Percentiles rank a stretch among this genome's conserved stretches.
Conservation (phyloP, 2,113 vertebrate species). For the Scomber colias region DNA sequence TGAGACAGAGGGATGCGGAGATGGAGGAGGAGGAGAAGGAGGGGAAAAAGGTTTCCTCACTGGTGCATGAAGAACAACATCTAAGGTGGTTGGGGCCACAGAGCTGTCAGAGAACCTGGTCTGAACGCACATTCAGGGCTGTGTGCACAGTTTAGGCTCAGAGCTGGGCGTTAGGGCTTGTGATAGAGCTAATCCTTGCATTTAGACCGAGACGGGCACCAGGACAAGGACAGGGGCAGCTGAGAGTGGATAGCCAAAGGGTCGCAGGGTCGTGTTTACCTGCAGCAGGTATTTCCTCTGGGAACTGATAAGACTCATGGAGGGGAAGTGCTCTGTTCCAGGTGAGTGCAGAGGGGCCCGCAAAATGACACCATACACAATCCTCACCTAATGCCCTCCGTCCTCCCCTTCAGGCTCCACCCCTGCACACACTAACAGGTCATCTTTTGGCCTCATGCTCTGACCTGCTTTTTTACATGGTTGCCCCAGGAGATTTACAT, state of each 20-base stretch:
- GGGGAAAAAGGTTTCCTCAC: slow-evolving; percentile 59
- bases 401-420: slow-evolving; percentile 52
- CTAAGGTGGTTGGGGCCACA: slow-evolving; percentile 39
- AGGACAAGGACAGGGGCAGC: slow-evolving; percentile 38
- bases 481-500: background rate
- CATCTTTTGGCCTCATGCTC: slow-evolving; percentile 48
- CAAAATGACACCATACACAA: slow-evolving; percentile 80
- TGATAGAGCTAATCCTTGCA: slow-evolving; percentile 57
- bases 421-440: slow-evolving; percentile 59
- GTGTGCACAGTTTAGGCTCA: slow-evolving; percentile 6
- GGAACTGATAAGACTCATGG: slow-evolving; percentile 85
- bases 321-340: slow-evolving; percentile 88
- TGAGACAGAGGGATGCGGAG: slow-evolving; percentile 73
- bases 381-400: slow-evolving; percentile 25
- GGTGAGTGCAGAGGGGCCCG: slow-evolving; percentile 85
- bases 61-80: slow-evolving; percentile 77
- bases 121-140: slow-evolving; percentile 1
- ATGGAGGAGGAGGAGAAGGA: slow-evolving; percentile 25
- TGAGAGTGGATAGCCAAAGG: slow-evolving; percentile 76
- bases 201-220: slow-evolving; percentile 52
- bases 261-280: slow-evolving; percentile 87
- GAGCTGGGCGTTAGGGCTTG: slow-evolving; percentile 22
- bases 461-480: slow-evolving; percentile 37
- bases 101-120: slow-evolving; percentile 37
- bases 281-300: slow-evolving; percentile 88